Conservation (phyloP, 2,113 vertebrate species). For the Indicator maculatus region DNA sequence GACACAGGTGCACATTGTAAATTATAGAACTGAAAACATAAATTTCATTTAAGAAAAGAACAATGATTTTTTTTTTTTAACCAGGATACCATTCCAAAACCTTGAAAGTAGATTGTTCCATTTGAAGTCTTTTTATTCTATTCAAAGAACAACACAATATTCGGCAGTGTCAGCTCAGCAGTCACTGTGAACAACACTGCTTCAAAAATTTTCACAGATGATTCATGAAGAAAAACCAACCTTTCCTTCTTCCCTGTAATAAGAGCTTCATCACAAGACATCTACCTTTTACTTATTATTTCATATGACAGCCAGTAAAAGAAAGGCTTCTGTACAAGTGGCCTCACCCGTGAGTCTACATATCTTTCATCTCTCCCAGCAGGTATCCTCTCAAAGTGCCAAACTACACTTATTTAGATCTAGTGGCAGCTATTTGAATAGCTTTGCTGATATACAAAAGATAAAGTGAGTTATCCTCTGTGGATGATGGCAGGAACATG, state of each 20-base stretch:
- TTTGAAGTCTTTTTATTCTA: neutral
- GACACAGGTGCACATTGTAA: neutral
- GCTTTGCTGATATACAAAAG: neutral
- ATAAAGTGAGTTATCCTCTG: neutral
- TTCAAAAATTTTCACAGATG: conserved; percentile 5
- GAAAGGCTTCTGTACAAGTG: conserved; percentile 13
- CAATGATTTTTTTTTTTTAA: neutral
- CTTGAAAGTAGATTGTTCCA: neutral
- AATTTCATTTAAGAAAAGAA: neutral
- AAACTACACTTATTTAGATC: neutral
- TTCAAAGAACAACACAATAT: neutral
- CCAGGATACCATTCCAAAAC: neutral
- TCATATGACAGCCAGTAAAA: conserved; percentile 7
- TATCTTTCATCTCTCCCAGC: neutral
- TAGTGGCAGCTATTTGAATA: neutral
- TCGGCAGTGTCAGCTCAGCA: neutral
- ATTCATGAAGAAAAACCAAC: conserved; percentile 39
- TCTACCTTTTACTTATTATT: neutral
- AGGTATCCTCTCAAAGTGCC: neutral
- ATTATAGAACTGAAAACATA: neutral
- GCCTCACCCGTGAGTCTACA: conserved; percentile 5
- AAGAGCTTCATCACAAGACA: conserved; percentile 18
- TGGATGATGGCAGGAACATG: neutral
- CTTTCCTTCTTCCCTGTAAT: neutral
- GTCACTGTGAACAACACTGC: neutral